phyloP scores from a whole-genome alignment of 2,888 invertebrate genomes.

The Macrosiphum euphorbiae region DNA sequence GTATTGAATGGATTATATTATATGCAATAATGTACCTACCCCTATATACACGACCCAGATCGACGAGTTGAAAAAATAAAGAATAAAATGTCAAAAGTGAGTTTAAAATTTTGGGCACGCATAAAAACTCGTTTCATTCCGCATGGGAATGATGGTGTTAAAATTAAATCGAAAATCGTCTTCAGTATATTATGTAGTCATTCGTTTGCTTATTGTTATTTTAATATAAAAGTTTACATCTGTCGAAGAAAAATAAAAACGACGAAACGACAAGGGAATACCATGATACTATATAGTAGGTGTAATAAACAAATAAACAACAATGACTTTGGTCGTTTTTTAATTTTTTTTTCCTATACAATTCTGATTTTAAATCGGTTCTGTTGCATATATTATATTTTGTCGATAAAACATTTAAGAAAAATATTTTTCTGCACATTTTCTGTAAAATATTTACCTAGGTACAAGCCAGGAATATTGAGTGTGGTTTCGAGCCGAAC shows the following conservation, averaged over 20 bases:
- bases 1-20: neutral
- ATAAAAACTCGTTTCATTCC: neutral
- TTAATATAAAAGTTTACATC: neutral
- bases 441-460: neutral
- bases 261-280: neutral
- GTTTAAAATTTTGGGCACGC: slow-evolving; percentile 23
- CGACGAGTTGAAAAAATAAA: neutral
- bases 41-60: neutral
- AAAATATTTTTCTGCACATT: neutral
- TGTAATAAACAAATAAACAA: slow-evolving; percentile 1
- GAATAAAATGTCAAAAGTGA: neutral
- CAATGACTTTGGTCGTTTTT: neutral
- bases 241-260: slow-evolving; percentile 15
- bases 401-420: neutral
- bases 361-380: neutral
- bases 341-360: neutral
- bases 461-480: neutral
- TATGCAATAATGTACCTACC: neutral
- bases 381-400: neutral
- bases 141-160: neutral
- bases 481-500: neutral
- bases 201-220: neutral
- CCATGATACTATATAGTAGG: neutral
- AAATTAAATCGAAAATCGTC: slow-evolving; percentile 32
- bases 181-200: neutral